These are phyloP conservation scores for Zele albiditarsus DNA, from an alignment of 2,888 invertebrate species.

Conservation along the genomic window DNA sequence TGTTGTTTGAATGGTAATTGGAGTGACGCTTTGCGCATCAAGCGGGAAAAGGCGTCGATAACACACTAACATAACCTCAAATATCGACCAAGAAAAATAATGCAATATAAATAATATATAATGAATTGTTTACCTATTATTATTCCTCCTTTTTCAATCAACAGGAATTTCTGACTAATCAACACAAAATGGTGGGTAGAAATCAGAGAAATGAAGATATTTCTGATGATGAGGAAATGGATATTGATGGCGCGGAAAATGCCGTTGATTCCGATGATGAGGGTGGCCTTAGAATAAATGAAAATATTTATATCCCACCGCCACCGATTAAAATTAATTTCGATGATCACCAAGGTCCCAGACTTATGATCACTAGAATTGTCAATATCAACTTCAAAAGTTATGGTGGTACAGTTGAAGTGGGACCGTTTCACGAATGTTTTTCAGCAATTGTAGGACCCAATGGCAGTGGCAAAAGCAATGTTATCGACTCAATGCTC, in stretches of 20 bases:
- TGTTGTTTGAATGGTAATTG: neutral
- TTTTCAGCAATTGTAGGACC: constrained; percentile 98
- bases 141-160: neutral
- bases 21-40: neutral
- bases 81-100: neutral
- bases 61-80: constrained; percentile 16
- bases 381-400: constrained; percentile 97
- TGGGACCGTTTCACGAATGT: constrained; percentile 98
- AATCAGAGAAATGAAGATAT: constrained; percentile 38
- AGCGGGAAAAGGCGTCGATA: constrained; percentile 18
- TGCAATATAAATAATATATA: neutral
- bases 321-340: constrained; percentile 80
- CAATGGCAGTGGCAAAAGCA: constrained; percentile 99
- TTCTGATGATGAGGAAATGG: constrained; percentile 38
- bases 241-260: neutral
- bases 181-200: constrained; percentile 42
- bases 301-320: constrained; percentile 87
- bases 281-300: constrained; percentile 84
- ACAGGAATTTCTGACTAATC: neutral
- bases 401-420: constrained; percentile 86
- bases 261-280: constrained; percentile 57
- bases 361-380: constrained; percentile 93
- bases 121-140: neutral
- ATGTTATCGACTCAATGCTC: constrained; percentile 98
- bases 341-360: constrained; percentile 83